Evolutionary conservation across 2,888 invertebrate genomes (phyloP).

Genomic region (Microctonus aethiopoides): DNA sequence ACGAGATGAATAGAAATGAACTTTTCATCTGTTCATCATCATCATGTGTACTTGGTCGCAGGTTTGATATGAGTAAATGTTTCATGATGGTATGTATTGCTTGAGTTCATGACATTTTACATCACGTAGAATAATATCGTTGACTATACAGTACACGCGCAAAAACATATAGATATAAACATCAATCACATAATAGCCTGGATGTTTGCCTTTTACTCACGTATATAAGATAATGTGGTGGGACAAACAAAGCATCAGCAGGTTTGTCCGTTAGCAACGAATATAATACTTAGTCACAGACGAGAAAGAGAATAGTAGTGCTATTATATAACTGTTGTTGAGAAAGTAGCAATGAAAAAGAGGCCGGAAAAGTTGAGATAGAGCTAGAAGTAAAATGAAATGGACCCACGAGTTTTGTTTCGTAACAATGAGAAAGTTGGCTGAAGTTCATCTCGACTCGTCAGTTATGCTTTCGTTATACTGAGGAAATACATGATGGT

Average conservation of each 20-base stretch:
- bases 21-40: no score
- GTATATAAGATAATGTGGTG: background rate
- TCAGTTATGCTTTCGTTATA: conserved; percentile 3
- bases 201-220: background rate
- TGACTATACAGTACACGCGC: background rate
- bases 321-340: background rate
- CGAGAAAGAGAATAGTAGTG: background rate
- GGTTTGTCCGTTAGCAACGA: background rate
- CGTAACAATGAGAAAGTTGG: conserved; percentile 44
- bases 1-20: no score
- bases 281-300: background rate
- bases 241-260: background rate
- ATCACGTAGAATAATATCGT: background rate
- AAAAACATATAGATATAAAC: background rate
- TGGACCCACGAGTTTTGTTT: conserved; percentile 18
- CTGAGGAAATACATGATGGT: conserved; percentile 24
- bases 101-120: background rate
- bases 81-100: background rate
- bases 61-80: no score
- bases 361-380: conserved; percentile 4
- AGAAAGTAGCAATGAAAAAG: background rate
- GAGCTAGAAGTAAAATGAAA: conserved; percentile 28
- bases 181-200: background rate
- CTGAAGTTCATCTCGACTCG: conserved; percentile 38
- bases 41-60: no score